Evolutionary conservation across 2,888 invertebrate genomes (phyloP), one percentile per base, ranked within the genome.

Genomic region (Ormyrus labotus): DNA sequence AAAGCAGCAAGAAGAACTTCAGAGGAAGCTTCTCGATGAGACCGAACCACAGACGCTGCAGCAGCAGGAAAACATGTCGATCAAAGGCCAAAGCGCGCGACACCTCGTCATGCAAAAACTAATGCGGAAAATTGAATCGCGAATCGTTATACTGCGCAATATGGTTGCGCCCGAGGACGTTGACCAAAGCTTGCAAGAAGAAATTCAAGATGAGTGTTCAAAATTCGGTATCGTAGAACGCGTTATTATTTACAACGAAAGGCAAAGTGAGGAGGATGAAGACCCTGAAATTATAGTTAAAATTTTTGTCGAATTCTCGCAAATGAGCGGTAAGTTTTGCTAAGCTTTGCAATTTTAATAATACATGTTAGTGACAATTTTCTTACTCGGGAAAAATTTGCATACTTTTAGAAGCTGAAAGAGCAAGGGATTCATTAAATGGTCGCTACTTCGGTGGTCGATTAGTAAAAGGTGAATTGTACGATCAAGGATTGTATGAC

Each of bases 371-470:
- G 5, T 9, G n/a, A n/a, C n/a, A n/a, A 19, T 65, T 10, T 9
- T 65, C 10, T 51, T 34, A 34, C 34, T 34, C 34, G 0, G 34
- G 4, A 34, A 34, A 34, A 34, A 34, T 34, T 0, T 34, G 34
- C 34, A 34, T 34, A 34, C 34, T 34, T 34, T 34, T 34, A 96
- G 98, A 98, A 92, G 98, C 98, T 50, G 95, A 95, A 91, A 94
- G 94, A 85, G 98, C 97, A 68, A 94, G 95, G 85, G 94, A 95
- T 87, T 95, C 96, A 10, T 92, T 99, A 63, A 95, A 98, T 92
- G 98, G 98, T 6, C 94, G 99, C 82, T 99, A 96, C 92, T 99
- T 99, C 92, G 99, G 97, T 78, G 99, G 99, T 0, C 93, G 98
- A 86, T 94, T 96, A 84, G 98, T 99, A 58, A 95, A 96, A 89